Evolutionary conservation across 2,113 vertebrate species (phyloP).

Genomic region (Gopherus flavomarginatus): DNA sequence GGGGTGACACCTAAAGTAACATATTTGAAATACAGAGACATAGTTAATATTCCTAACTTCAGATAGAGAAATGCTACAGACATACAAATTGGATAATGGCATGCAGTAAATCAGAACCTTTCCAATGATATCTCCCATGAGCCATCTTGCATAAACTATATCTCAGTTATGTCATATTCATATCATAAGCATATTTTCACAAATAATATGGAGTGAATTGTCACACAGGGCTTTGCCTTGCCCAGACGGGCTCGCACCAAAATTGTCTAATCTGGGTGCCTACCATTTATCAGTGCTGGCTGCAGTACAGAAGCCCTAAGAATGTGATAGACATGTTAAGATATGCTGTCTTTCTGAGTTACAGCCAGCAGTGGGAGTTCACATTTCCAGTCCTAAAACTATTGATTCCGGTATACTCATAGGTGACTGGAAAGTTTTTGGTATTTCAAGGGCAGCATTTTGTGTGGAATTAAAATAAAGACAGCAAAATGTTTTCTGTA

Average conservation of each 20-base stretch:
- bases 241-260: background rate
- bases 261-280: background rate
- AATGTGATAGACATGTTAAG: background rate
- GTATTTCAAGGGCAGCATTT: background rate
- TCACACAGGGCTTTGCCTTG: background rate
- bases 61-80: too few species aligned
- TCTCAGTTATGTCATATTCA: too few species aligned
- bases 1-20: too few species aligned
- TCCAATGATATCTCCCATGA: too few species aligned
- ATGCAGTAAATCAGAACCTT: too few species aligned
- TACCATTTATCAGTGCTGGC: background rate
- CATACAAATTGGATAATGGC: too few species aligned
- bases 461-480: background rate
- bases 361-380: background rate
- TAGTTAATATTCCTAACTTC: too few species aligned
- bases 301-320: background rate
- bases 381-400: background rate
- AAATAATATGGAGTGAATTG: too few species aligned
- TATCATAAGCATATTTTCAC: too few species aligned
- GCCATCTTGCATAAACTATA: too few species aligned
- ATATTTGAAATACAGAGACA: too few species aligned
- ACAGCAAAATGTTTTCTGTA: background rate
- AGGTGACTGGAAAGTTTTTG: background rate
- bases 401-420: background rate
- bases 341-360: background rate